A percentile compares a stretch with the other conserved stretches of the same genome.
Conservation (phyloP, 2,888 invertebrate genomes). For the Dorcus hopei region DNA sequence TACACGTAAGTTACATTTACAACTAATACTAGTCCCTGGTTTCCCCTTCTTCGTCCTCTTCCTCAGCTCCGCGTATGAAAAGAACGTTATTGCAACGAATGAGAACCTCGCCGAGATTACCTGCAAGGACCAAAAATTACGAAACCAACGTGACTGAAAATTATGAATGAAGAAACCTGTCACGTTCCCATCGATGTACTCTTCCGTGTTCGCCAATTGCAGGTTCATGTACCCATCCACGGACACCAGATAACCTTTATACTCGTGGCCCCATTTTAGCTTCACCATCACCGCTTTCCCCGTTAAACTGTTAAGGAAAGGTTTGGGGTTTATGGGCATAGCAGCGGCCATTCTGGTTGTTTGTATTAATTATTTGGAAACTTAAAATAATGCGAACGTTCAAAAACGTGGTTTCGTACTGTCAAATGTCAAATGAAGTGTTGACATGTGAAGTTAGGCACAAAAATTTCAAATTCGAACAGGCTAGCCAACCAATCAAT, state of each 20-base stretch:
- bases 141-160: background rate
- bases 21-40: constrained; percentile 70
- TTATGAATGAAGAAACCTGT: constrained; percentile 61
- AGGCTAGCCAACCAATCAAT: too few species aligned
- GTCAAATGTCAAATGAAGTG: constrained; percentile 13
- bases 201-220: constrained; percentile 96
- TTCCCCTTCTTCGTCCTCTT: constrained; percentile 96
- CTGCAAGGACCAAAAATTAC: constrained; percentile 43
- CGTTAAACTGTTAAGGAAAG: constrained; percentile 95
- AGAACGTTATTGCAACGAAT: constrained; percentile 97
- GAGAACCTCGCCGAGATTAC: constrained; percentile 92
- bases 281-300: constrained; percentile 98
- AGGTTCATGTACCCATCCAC: constrained; percentile 99
- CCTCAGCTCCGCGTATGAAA: constrained; percentile 91
- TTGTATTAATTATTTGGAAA: constrained; percentile 1
- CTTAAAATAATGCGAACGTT: constrained; percentile 8
- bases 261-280: constrained; percentile 99
- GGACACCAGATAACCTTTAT: constrained; percentile 96
- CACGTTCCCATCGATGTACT: constrained; percentile 87
- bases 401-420: constrained; percentile 1
- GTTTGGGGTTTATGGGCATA: constrained; percentile 98
- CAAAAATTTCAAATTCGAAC: background rate
- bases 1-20: background rate
- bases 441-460: constrained; percentile 14
- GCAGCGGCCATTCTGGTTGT: constrained; percentile 65